Evolutionary conservation across 2,113 vertebrate genomes (phyloP), one percentile per base, ranked within the genome.

Genomic region (Emydura subglobosa): DNA sequence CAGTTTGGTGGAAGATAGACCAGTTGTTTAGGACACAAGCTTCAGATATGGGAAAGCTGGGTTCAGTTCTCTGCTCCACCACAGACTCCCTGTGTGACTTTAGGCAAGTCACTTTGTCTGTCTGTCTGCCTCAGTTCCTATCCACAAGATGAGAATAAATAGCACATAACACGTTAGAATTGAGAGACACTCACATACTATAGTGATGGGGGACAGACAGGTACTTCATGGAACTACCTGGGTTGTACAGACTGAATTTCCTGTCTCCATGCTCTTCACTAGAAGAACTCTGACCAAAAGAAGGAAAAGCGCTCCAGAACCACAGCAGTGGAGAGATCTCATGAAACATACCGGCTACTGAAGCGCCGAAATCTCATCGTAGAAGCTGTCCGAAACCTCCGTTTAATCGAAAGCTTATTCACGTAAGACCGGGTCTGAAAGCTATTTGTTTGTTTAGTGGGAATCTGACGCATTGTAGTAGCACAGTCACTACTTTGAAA

Each of bases 291-390:
- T 47, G 93, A 88, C 34, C 96, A 5, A 4, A 97, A 92, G 96
- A 72, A 93, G 3, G 95, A 96, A 31, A 93, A 95, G 51, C 83
- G 95, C 0, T 89, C 55, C 84, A 96, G 83, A 81, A 83, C 97
- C 1, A 6, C 95, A 0, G 91, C 93, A 2, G 86, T 21, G 24
- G 98, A 98, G 88, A 96, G 98, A 8, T 97, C 97, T 11, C 98
- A 98, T 0, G 98, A 99, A 97, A 99, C 99, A 0, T 99, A 99
- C 94, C 98, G 99, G 7, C 97, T 99, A 68, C 96, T 99, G 79
- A 99, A 98, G 79, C 99, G 99, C 89, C 99, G 99, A 84, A 99
- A 99, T 80, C 97, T 99, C 92, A 99, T 99, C 29, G 98, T 99
- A 3, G 99, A 99, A 92, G 98, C 99, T 0, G 98, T 99, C 74